phyloP scores from a whole-genome alignment of 2,888 invertebrate genomes.

The Oscheius onirici region DNA sequence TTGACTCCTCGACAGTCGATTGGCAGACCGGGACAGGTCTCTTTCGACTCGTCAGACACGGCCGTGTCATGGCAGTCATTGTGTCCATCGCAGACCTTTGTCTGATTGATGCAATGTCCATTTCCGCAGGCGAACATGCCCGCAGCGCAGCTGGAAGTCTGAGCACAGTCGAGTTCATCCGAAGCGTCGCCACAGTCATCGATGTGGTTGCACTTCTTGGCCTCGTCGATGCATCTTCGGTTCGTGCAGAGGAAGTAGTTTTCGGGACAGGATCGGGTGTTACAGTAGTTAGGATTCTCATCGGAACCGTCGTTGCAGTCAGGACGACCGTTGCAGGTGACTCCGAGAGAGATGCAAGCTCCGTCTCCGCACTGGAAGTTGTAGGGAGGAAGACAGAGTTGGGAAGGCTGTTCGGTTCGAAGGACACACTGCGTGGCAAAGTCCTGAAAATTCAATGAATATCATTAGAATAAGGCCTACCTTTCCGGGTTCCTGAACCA shows the following conservation, averaged over 20 bases:
- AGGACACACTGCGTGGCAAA: constrained; percentile 67
- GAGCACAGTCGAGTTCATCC: constrained; percentile 86
- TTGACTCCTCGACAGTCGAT: constrained; percentile 71
- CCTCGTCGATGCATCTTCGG: constrained; percentile 83
- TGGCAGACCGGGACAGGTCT: constrained; percentile 80
- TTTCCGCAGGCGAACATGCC: constrained; percentile 95
- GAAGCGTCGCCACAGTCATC: constrained; percentile 97
- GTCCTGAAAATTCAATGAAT: constrained; percentile 51
- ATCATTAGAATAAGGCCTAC: background rate
- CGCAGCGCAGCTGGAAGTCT: constrained; percentile 78
- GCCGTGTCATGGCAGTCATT: constrained; percentile 87
- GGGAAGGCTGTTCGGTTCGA: constrained; percentile 37
- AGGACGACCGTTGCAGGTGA: constrained; percentile 83
- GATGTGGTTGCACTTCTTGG: constrained; percentile 79
- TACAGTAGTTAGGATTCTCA: constrained; percentile 82
- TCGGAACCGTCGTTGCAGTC: constrained; percentile 95
- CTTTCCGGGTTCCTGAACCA: constrained; percentile 79
- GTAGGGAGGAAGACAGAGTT: constrained; percentile 67
- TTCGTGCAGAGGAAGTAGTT: constrained; percentile 70
- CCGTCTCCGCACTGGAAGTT: constrained; percentile 70
- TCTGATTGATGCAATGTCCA: constrained; percentile 82
- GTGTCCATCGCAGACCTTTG: constrained; percentile 84
- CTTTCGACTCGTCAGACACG: constrained; percentile 77
- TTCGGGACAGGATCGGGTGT: constrained; percentile 69
- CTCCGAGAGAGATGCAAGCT: constrained; percentile 86